Evolutionary conservation across 2,888 invertebrate genomes (phyloP).

Genomic region (Diachrysia chrysitis): DNA sequence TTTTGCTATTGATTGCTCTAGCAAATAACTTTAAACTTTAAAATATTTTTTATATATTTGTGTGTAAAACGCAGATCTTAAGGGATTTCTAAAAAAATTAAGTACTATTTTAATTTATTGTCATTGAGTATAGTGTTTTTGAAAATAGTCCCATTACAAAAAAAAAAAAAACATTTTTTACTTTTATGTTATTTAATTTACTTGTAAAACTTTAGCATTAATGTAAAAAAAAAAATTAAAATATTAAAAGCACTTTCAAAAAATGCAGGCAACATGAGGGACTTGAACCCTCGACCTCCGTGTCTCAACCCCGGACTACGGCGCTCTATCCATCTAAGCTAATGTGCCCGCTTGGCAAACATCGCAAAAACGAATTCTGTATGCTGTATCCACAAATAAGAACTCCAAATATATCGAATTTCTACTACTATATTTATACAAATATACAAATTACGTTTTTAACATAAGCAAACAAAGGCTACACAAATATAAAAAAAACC

Average conservation of each 20-base stretch:
- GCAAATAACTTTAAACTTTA: no score
- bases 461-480: no score
- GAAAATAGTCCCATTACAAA: no score
- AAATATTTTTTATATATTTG: no score
- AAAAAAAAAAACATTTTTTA: not conserved
- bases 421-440: not conserved
- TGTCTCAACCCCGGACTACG: slow-evolving; percentile 6
- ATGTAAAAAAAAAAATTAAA: not conserved
- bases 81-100: no score
- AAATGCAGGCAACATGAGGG: slow-evolving; percentile 1
- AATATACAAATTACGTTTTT: no score
- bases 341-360: not conserved
- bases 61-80: no score
- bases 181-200: not conserved
- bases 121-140: no score
- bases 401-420: not conserved
- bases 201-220: not conserved
- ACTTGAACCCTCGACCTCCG: slow-evolving; percentile 13
- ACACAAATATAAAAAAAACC: no score
- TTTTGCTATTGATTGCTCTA: no score
- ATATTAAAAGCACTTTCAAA: not conserved
- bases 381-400: not conserved
- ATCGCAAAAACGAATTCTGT: not conserved
- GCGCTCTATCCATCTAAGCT: slow-evolving; percentile 11
- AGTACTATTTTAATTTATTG: no score